phyloP scores from a whole-genome alignment of 2,113 vertebrate genomes.

The Chelonoidis abingdonii region DNA sequence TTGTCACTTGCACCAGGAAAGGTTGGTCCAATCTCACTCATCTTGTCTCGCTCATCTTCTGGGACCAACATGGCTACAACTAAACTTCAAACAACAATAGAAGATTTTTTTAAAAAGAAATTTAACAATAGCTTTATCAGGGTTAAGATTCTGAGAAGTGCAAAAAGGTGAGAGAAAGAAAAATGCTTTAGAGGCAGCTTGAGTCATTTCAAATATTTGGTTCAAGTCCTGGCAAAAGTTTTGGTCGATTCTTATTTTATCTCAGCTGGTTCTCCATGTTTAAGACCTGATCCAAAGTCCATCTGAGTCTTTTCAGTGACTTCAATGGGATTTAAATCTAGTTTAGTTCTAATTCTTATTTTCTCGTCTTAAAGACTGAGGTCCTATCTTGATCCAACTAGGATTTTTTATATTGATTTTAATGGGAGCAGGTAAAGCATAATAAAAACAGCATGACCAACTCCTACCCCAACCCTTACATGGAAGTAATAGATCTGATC shows the following conservation, averaged over 20 bases:
- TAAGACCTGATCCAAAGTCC: not conserved
- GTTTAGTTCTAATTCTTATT: not conserved
- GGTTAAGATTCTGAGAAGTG: not conserved
- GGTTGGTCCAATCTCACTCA: no score
- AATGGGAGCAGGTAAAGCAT: not conserved
- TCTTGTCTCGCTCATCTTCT: not conserved
- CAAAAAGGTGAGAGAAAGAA: not conserved
- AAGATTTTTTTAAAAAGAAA: not conserved
- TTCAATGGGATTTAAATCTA: not conserved
- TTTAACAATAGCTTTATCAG: not conserved
- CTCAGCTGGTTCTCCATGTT: not conserved
- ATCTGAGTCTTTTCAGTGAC: not conserved
- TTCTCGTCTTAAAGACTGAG: not conserved
- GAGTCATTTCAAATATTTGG: not conserved
- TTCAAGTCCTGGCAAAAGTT: not conserved
- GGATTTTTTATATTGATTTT: not conserved
- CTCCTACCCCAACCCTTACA: not conserved
- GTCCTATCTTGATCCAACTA: not conserved
- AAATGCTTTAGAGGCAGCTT: not conserved
- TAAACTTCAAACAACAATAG: not conserved
- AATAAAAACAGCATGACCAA: not conserved
- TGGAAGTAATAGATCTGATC: not conserved
- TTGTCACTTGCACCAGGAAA: no score
- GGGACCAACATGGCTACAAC: not conserved
- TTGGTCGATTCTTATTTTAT: not conserved